Percentiles rank a stretch among this genome's conserved stretches.
phyloP scores from a whole-genome alignment of 1,140 invertebrate species.

The Heliconius melpomene region DNA sequence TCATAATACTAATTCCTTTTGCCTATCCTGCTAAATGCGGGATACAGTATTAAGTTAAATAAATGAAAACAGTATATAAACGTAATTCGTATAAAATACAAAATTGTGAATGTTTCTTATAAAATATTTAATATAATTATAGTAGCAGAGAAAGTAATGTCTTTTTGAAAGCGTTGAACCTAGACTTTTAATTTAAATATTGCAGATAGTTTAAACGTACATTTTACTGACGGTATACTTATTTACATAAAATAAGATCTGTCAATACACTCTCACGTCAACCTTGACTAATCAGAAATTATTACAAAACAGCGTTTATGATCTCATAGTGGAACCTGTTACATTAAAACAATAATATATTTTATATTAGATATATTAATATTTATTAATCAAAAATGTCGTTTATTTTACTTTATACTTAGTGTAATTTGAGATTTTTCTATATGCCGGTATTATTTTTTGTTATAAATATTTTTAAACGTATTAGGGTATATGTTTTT shows the following conservation, averaged over 20 bases:
- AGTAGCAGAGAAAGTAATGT: background rate
- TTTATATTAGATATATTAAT: background rate
- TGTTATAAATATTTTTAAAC: no score
- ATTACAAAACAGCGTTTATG: constrained; percentile 6
- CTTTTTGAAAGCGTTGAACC: background rate
- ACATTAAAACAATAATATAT: background rate
- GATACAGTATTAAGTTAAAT: no score
- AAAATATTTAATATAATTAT: background rate
- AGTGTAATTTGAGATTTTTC: background rate
- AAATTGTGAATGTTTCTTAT: background rate
- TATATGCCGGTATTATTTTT: no score
- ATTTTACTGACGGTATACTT: constrained; percentile 6
- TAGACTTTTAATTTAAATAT: background rate
- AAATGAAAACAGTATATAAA: no score
- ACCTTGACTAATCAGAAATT: constrained; percentile 4
- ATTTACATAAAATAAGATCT: constrained; percentile 14
- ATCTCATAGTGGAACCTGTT: constrained; percentile 4
- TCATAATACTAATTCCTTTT: no score
- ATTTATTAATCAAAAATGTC: background rate
- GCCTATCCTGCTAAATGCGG: no score
- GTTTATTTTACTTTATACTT: background rate
- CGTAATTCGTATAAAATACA: background rate
- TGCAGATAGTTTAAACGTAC: constrained; percentile 10
- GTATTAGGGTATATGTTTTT: no score
- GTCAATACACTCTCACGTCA: background rate